Evolutionary conservation across 1,140 invertebrate species (phyloP).

Genomic region (Neodiprion pinetum): DNA sequence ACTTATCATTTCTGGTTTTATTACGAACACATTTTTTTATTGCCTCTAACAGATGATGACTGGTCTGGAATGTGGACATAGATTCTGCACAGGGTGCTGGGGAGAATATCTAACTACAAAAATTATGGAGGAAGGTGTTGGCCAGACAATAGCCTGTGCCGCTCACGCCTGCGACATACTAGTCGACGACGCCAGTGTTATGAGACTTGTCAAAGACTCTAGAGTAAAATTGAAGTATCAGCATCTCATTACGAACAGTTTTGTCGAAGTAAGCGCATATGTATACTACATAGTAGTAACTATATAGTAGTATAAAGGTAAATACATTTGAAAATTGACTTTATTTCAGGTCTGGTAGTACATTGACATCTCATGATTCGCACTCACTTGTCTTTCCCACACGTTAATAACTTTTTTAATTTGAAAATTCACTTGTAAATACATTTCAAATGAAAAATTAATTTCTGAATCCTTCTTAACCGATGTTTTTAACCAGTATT

Average conservation of each 20-base stretch:
- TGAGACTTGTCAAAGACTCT: conserved; percentile 89
- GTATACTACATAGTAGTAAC: too few relatives aligned
- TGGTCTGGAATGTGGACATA: conserved; percentile 94
- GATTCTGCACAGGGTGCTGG: conserved; percentile 96
- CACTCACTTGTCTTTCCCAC: too few relatives aligned
- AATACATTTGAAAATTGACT: too few relatives aligned
- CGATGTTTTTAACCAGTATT: too few relatives aligned
- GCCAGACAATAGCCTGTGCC: conserved; percentile 95
- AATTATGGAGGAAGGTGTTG: conserved; percentile 97
- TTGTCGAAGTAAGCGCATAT: conserved; percentile 82
- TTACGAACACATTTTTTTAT: conserved; percentile 46
- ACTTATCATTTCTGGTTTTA: conserved; percentile 17
- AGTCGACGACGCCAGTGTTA: conserved; percentile 96
- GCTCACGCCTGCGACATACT: conserved; percentile 92
- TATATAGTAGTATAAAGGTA: too few relatives aligned
- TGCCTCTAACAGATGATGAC: conserved; percentile 84
- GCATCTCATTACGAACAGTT: conserved; percentile 98
- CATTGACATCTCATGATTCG: too few relatives aligned
- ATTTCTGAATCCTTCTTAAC: too few relatives aligned
- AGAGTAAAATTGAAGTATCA: conserved; percentile 97
- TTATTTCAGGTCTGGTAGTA: too few relatives aligned
- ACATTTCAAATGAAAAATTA: too few relatives aligned
- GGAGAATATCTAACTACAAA: conserved; percentile 97
- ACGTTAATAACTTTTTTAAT: too few relatives aligned
- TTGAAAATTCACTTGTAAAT: too few relatives aligned